phyloP scores from a whole-genome alignment of 2,797 vertebrate species.

The Microcaecilia unicolor region DNA sequence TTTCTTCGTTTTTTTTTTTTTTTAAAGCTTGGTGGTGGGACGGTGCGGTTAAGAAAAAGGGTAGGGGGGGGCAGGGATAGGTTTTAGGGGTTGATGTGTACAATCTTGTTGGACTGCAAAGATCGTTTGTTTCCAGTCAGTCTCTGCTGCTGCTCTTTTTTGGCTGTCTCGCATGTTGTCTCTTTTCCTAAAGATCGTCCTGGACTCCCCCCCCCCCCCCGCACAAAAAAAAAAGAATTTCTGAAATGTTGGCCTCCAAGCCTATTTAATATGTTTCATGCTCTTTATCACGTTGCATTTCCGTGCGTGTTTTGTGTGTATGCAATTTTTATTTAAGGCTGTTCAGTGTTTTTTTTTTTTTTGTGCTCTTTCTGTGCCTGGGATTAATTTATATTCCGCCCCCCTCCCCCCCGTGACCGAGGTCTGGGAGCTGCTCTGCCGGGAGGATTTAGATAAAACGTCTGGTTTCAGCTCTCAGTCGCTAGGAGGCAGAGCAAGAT shows the following conservation, averaged over 20 bases:
- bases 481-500: conserved; percentile 95
- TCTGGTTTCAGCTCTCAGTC: conserved; percentile 38
- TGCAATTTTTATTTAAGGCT: too few species aligned
- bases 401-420: conserved; percentile 3
- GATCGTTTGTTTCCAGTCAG: too few species aligned
- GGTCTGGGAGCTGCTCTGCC: conserved; percentile 9
- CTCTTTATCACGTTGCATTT: too few species aligned
- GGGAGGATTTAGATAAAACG: conserved; percentile 16
- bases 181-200: background rate
- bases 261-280: background rate
- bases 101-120: too few species aligned
- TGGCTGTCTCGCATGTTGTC: background rate
- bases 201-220: background rate
- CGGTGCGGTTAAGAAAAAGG: conserved; percentile 9
- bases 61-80: conserved; percentile 2
- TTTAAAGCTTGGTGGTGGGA: conserved; percentile 10
- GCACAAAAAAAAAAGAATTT: background rate
- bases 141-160: too few species aligned
- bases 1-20: background rate
- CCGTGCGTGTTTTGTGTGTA: too few species aligned
- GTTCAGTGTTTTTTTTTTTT: too few species aligned
- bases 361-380: background rate
- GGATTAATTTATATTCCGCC: background rate
- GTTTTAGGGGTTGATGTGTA: too few species aligned
- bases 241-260: background rate